Evolutionary conservation across 2,113 vertebrate genomes (phyloP), one percentile per base, ranked within the genome.

Genomic region (Crocuta crocuta): DNA sequence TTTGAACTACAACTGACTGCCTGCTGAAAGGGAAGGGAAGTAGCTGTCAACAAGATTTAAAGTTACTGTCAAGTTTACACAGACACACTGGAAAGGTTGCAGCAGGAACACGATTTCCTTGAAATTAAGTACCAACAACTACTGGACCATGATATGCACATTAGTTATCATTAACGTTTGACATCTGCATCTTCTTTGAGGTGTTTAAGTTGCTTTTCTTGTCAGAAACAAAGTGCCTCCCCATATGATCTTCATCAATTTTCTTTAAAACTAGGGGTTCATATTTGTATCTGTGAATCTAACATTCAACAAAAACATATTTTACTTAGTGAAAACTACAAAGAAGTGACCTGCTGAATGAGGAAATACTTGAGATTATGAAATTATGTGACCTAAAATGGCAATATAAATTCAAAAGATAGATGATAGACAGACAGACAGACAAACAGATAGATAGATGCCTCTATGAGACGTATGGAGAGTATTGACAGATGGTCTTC

Each of bases 41-140:
- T 68, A 95, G 95, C 94, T 98, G 97, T 97, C 98, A 98, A 68
- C 55, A 97, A 97, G 97, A 98, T 97, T 98, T 98, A 98, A 98
- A 97, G 96, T 97, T 96, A 83, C 97, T 97, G 98, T 98, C 97
- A 84, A 91, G 86, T 97, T 98, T 98, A 95, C 90, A 95, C 71
- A 97, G 61, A 4, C 11, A 3, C 65, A 2, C 2, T 83, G 81
- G 55, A 89, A 96, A 97, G 94, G 71, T 94, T 97, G 96, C 87
- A 68, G 21, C 2, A 97, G 89, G 65, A 76, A 74, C 39, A 76
- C 89, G 95, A 88, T 97, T 98, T 95, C 97, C 63, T 89, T 92
- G 68, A 95, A 98, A 98, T 97, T 98, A 97, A 97, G 94, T 88
- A 96, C 23, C 53, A 85, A 0, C 83, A 96, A 81, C 71, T 97